Base-by-base conservation (phyloP, 2,113 vertebrate species). In the Mormoops blainvillei region DNA sequence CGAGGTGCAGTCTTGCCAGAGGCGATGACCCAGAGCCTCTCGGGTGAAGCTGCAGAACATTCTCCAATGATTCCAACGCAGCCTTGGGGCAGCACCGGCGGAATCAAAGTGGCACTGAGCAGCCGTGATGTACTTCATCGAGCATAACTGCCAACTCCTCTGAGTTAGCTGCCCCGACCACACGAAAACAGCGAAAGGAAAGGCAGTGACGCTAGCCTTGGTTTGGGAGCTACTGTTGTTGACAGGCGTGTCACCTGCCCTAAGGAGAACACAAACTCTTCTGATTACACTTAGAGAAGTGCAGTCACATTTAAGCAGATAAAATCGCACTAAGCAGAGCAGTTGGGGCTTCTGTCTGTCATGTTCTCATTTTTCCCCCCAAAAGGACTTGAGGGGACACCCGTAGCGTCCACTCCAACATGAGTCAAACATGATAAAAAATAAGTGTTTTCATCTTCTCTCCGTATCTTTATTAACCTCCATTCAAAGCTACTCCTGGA, bases 361-460 rank as follows among this genome's bases (percentile, higher is more conserved):
- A 89, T 18, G n/a, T 43, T 96, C 33, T 65, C 61, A 33, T 28
- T 7, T 13, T 28, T 28, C 12, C 5, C 13, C 61, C 28, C 16
- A n/a, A 36, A 56, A 92, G 8, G 43, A 43, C 48, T 88, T 58
- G 36, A 52, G 14, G 54, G 76, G 31, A 78, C 2, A n/a, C 28
- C 5, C n/a, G 52, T 94, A 80, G 31, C 10, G 91, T 76, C 48
- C 3, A 92, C 50, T 70, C 5, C 10, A 80, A 19, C 81, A 20
- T 88, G 26, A 89, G 85, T 19, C 12, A 77, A 80, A 92, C 80
- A 54, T 33, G 84, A 88, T 73, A 83, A 92, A 94, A 89, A 38
- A n/a, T 13, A 68, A 95, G 13, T 82, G 87, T 38, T 48, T 76
- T 65, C 58, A 41, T 56, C 80, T 16, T 82, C 11, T 87, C 26